phyloP scores from a whole-genome alignment of 1,140 invertebrate species.

The Eciton burchellii region DNA sequence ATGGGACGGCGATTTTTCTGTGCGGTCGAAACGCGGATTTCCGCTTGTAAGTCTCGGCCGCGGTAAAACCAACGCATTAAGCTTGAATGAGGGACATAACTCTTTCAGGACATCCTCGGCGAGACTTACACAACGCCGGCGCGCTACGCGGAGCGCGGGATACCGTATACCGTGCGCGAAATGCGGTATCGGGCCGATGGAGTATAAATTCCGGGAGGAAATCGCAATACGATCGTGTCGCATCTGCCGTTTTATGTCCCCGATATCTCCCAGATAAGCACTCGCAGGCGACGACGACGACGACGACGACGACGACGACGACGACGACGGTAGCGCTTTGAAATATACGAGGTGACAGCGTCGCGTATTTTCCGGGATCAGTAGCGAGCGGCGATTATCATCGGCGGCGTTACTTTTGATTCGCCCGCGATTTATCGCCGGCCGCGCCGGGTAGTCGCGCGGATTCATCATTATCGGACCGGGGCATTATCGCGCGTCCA shows the following conservation, averaged over 20 bases:
- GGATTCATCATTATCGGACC: constrained; percentile 47
- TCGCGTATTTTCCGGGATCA: constrained; percentile 6
- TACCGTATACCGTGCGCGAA: constrained; percentile 41
- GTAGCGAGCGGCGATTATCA: constrained; percentile 26
- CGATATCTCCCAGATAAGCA: constrained; percentile 41
- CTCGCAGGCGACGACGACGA: background rate
- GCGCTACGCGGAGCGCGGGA: constrained; percentile 24
- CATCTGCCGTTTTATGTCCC: constrained; percentile 40
- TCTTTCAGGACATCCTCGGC: constrained; percentile 36
- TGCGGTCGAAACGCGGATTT: constrained; percentile 33
- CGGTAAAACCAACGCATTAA: constrained; percentile 41
- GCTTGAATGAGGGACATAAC: constrained; percentile 44
- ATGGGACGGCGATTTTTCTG: constrained; percentile 36
- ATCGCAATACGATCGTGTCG: constrained; percentile 55
- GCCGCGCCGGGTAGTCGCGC: background rate
- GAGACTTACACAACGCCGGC: too few species aligned
- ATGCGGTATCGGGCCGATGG: constrained; percentile 41
- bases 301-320: background rate
- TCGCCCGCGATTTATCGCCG: constrained; percentile 42
- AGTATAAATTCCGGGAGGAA: constrained; percentile 59
- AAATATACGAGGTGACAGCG: constrained; percentile 39
- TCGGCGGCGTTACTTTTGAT: constrained; percentile 52
- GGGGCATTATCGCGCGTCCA: constrained; percentile 51
- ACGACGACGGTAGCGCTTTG: background rate
- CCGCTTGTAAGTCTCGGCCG: constrained; percentile 19